Evolutionary conservation across 2,113 vertebrate species (phyloP).

Genomic region (Muntiacus muntjak): DNA sequence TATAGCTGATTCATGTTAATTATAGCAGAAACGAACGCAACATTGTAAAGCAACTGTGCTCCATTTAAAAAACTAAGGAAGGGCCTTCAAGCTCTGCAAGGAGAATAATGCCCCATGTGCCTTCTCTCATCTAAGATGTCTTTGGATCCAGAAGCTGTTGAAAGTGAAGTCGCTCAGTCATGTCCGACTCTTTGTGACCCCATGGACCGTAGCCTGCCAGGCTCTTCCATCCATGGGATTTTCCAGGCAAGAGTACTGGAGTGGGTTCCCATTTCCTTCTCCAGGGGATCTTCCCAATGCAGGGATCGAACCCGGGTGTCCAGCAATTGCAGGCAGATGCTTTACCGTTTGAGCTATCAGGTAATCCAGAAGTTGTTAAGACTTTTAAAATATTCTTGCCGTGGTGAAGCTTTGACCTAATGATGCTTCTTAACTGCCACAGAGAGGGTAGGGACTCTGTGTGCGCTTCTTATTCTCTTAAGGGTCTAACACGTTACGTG

Average conservation of each 20-base stretch:
- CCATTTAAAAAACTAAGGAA: not conserved
- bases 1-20: not conserved
- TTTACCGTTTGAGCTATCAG: not conserved
- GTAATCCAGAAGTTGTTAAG: not conserved
- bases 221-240: not conserved
- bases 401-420: not conserved
- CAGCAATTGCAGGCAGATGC: not conserved
- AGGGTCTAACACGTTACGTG: fast-evolving
- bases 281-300: not conserved
- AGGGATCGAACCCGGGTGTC: not conserved
- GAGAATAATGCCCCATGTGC: not conserved
- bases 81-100: not conserved
- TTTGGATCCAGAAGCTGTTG: not conserved
- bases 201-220: not conserved
- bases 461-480: not conserved
- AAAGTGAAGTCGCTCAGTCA: not conserved
- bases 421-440: not conserved
- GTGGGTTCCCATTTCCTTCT: not conserved
- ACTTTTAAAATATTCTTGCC: not conserved
- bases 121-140: not conserved
- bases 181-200: not conserved
- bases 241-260: not conserved
- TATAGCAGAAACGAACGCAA: not conserved
- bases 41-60: not conserved
- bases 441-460: not conserved